phyloP scores from a whole-genome alignment of 2,113 vertebrate genomes.

The Hemiprocne comata region DNA sequence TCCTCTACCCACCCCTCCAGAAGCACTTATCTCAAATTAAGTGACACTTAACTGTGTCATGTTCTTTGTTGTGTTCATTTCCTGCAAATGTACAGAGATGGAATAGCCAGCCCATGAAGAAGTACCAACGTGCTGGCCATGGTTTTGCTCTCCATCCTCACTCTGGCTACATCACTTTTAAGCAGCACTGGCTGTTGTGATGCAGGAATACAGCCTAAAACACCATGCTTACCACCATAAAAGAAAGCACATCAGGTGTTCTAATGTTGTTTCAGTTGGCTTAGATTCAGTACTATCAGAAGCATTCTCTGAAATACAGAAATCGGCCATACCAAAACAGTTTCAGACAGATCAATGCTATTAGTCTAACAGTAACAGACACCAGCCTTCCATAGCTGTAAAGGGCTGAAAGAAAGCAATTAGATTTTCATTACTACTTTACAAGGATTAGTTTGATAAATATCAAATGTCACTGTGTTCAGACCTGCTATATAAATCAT shows the following conservation, averaged over 20 bases:
- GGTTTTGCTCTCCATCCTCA: background rate
- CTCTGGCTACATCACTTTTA: background rate
- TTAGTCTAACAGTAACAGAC: background rate
- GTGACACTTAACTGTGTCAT: background rate
- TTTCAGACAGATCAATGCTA: background rate
- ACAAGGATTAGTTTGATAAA: background rate
- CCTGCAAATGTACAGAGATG: background rate
- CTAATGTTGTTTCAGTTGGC: background rate
- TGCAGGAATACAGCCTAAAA: background rate
- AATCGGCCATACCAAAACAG: background rate
- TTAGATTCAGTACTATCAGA: background rate
- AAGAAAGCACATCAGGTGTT: background rate
- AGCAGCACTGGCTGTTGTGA: background rate
- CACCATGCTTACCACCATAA: background rate
- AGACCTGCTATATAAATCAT: background rate
- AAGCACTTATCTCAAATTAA: background rate
- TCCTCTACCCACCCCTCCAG: fast-evolving
- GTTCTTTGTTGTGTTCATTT: background rate
- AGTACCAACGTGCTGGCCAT: background rate
- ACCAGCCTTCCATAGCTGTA: background rate
- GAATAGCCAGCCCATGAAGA: background rate
- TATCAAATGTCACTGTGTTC: background rate
- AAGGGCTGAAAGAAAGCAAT: background rate
- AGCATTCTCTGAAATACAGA: background rate
- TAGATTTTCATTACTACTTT: background rate